These are phyloP conservation scores for Coenonympha arcania DNA, from an alignment of 2,888 invertebrate species.

Conservation along the genomic window DNA sequence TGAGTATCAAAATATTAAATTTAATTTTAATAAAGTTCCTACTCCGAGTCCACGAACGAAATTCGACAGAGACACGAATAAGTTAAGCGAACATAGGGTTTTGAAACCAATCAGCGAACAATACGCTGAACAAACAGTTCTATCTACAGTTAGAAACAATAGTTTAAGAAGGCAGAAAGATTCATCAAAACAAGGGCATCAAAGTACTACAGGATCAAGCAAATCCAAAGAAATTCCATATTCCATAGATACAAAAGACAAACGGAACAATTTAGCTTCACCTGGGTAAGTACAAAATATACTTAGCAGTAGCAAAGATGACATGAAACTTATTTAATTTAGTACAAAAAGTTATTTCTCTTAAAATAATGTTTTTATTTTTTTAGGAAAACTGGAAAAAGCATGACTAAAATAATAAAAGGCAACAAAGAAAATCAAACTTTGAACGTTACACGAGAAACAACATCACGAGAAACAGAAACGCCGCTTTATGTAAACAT, in stretches of 20 bases:
- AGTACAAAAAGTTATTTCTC: no score
- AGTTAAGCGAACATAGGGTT: constrained; percentile 37
- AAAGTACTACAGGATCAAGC: background rate
- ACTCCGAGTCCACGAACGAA: constrained; percentile 53
- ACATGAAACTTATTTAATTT: no score
- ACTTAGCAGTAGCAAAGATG: no score
- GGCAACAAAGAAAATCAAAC: constrained; percentile 19
- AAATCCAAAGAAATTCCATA: constrained; percentile 11
- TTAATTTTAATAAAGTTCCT: constrained; percentile 43
- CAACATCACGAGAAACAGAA: constrained; percentile 7
- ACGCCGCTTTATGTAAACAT: constrained; percentile 19
- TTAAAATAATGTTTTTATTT: background rate
- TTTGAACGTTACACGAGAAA: background rate
- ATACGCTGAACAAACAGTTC: constrained; percentile 34
- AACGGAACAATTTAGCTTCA: background rate
- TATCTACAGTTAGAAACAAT: constrained; percentile 37
- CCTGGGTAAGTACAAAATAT: constrained; percentile 9
- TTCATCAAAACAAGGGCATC: background rate
- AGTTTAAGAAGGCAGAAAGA: constrained; percentile 36
- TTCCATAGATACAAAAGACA: background rate
- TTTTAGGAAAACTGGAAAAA: constrained; percentile 12
- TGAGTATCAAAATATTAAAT: constrained; percentile 56
- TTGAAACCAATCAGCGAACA: constrained; percentile 54
- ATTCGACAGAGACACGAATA: constrained; percentile 40
- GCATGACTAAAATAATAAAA: constrained; percentile 13